Evolutionary conservation across 2,888 invertebrate species (phyloP).

Genomic region (Cryptosula pallasiana): DNA sequence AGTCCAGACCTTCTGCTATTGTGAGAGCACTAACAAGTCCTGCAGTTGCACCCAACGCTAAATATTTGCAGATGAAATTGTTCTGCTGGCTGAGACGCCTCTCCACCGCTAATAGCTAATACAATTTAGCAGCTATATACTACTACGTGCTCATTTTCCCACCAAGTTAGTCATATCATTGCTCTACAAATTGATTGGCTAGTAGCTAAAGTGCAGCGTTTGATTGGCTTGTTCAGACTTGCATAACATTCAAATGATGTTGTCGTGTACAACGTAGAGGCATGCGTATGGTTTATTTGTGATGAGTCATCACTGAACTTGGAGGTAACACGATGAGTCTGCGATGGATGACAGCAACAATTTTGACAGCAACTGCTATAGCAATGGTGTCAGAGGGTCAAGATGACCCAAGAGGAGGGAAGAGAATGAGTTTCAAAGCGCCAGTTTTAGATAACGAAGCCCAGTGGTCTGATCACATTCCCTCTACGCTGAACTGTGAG

Average conservation of each 20-base stretch:
- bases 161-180: neutral
- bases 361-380: neutral
- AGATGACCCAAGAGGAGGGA: neutral
- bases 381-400: neutral
- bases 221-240: too few relatives aligned
- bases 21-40: neutral
- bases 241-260: too few relatives aligned
- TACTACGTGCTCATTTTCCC: neutral
- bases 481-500: slow-evolving; percentile 7
- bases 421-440: slow-evolving; percentile 18
- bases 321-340: too few relatives aligned
- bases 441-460: slow-evolving; percentile 16
- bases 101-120: neutral
- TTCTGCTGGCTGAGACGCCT: neutral
- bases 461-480: slow-evolving; percentile 13
- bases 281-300: too few relatives aligned
- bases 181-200: neutral
- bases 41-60: slow-evolving; percentile 6
- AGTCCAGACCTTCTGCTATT: slow-evolving; percentile 11
- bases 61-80: neutral
- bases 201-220: neutral
- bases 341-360: too few relatives aligned
- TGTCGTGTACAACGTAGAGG: too few relatives aligned
- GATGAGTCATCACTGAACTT: too few relatives aligned
- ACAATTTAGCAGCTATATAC: neutral